A percentile compares a stretch with the other conserved stretches of the same genome.
Evolutionary conservation across 2,113 vertebrate species (phyloP).

Genomic region (Psophia crepitans): DNA sequence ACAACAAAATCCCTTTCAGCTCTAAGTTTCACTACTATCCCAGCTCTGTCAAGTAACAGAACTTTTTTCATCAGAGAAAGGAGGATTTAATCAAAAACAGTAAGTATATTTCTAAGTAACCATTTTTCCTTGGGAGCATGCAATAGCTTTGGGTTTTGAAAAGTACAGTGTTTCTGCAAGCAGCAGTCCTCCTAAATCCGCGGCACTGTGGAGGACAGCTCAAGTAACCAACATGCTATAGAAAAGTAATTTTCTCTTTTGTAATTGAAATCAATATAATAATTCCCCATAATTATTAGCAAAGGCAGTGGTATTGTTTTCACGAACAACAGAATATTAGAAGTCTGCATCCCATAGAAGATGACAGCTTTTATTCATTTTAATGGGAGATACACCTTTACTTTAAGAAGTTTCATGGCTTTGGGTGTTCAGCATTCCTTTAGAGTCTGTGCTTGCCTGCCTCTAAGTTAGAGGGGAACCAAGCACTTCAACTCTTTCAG

Average conservation of each 20-base stretch:
- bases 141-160: not conserved
- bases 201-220: not conserved
- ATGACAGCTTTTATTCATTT: not conserved
- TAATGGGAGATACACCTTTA: not conserved
- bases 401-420: not conserved
- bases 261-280: not conserved
- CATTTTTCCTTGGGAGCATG: not conserved
- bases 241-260: not conserved
- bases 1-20: not conserved
- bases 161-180: not conserved
- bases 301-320: not conserved
- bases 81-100: not conserved
- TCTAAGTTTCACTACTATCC: not conserved
- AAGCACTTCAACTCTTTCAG: not conserved
- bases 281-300: not conserved
- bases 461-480: not conserved
- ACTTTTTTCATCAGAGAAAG: not conserved
- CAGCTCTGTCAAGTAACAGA: not conserved
- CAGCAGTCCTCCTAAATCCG: not conserved
- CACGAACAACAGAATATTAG: not conserved
- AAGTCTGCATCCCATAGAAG: not conserved
- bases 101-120: slow-evolving; percentile 38
- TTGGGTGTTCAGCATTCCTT: not conserved
- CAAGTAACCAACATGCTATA: not conserved
- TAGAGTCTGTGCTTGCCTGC: not conserved